These are phyloP conservation scores for Kryphioiulus occultus DNA, from an alignment of 2,888 invertebrate species.

Conservation along the genomic window DNA sequence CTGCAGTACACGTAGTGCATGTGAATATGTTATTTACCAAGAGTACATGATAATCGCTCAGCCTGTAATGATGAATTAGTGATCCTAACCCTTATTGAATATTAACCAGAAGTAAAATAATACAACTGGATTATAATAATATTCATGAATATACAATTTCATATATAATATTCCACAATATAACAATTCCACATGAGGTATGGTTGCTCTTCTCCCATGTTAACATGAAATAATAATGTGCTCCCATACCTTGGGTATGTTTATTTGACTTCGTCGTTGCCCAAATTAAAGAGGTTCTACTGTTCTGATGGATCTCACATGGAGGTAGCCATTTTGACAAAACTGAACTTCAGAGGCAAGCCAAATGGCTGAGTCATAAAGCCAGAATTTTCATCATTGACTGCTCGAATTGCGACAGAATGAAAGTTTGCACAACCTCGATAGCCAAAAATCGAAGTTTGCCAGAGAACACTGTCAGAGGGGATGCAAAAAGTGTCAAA, in stretches of 20 bases:
- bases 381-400: neutral
- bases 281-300: neutral
- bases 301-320: neutral
- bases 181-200: neutral
- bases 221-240: neutral
- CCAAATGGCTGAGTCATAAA: neutral
- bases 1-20: too few relatives aligned
- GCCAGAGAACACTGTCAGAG: neutral
- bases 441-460: conserved; percentile 27
- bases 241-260: neutral
- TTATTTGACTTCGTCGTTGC: neutral
- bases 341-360: neutral
- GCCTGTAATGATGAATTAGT: too few relatives aligned
- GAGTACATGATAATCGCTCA: too few relatives aligned
- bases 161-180: neutral
- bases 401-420: neutral
- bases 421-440: neutral
- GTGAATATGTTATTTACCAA: too few relatives aligned
- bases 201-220: neutral
- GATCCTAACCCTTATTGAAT: neutral
- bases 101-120: neutral
- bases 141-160: neutral
- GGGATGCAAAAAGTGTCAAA: conserved; percentile 39
- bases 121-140: neutral
- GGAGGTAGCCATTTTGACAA: conserved; percentile 11